A percentile compares a stretch with the other conserved stretches of the same genome.
Evolutionary conservation across 2,113 vertebrate species (phyloP).

Genomic region (Bos indicus): DNA sequence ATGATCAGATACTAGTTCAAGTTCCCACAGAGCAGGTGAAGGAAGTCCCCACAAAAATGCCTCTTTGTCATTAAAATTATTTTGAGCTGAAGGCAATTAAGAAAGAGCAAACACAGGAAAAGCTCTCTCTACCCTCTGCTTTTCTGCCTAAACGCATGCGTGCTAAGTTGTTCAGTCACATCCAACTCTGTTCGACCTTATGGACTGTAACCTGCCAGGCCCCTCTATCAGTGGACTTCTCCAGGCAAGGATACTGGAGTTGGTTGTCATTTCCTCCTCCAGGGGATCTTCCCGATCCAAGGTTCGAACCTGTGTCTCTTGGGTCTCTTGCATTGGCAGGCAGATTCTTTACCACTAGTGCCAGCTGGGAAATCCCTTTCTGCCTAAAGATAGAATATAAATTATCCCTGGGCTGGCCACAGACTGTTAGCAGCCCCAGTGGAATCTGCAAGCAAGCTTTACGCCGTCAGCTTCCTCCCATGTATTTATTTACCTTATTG

Average conservation of each 20-base stretch:
- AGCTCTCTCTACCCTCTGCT: neutral
- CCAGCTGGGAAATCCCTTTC: neutral
- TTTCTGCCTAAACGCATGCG: neutral
- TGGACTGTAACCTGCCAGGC: neutral
- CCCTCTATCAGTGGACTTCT: neutral
- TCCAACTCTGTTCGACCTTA: neutral
- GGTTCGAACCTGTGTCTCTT: rapidly evolving
- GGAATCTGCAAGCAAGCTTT: neutral
- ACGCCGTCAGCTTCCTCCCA: neutral
- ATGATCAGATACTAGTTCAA: neutral
- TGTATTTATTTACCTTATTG: neutral
- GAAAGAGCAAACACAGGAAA: neutral
- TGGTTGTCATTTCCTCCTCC: neutral
- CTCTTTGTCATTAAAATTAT: neutral
- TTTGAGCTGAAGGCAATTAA: neutral
- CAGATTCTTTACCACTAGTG: neutral
- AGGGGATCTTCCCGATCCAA: neutral
- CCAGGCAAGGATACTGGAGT: neutral
- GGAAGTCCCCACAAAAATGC: neutral
- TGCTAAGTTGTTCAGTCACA: neutral
- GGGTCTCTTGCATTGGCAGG: neutral
- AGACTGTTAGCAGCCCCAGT: neutral
- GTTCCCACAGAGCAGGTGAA: neutral
- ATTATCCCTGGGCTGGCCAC: neutral
- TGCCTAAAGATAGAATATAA: neutral